Percentiles rank a stretch among this genome's conserved stretches.
Conservation (phyloP, 1,140 invertebrate genomes). For the Achroia grisella region DNA sequence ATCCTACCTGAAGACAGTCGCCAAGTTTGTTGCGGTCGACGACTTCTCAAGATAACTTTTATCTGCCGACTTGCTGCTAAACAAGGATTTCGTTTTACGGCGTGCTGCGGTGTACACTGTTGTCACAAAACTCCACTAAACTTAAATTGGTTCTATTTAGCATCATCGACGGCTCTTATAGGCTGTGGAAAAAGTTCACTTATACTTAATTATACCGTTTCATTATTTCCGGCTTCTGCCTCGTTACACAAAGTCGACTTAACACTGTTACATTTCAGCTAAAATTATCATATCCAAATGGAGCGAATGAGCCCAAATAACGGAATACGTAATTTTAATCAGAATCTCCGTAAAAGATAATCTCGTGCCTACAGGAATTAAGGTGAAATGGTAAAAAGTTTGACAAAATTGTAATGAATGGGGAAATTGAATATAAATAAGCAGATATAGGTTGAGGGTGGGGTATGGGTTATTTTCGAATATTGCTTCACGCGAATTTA, state of each 20-base stretch:
- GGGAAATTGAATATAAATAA: slow-evolving; percentile 28
- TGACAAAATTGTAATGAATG: slow-evolving; percentile 16
- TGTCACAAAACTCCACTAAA: slow-evolving; percentile 29
- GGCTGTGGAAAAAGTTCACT: slow-evolving; percentile 3
- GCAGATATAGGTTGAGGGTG: slow-evolving; percentile 3
- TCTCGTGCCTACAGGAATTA: slow-evolving; percentile 2
- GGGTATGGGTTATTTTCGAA: neutral
- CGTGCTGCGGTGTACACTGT: slow-evolving; percentile 12
- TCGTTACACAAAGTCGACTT: slow-evolving; percentile 11
- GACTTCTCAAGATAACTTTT: slow-evolving; percentile 50
- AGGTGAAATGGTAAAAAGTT: neutral
- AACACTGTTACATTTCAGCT: slow-evolving; percentile 10
- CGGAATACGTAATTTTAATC: slow-evolving; percentile 20
- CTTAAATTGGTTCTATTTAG: slow-evolving; percentile 38
- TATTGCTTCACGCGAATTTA: slow-evolving; percentile 19
- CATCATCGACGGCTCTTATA: slow-evolving; percentile 26
- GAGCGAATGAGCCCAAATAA: slow-evolving; percentile 11
- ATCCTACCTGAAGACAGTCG: slow-evolving; percentile 48
- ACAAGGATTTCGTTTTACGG: slow-evolving; percentile 47
- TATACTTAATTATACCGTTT: no score
- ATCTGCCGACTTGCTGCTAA: slow-evolving; percentile 36
- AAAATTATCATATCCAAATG: slow-evolving; percentile 16
- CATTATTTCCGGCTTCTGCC: neutral
- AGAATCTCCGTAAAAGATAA: slow-evolving; percentile 15
- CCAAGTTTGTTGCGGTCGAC: slow-evolving; percentile 41